Evolutionary conservation across 2,888 invertebrate species (phyloP).

Genomic region (Morpho deidamia): DNA sequence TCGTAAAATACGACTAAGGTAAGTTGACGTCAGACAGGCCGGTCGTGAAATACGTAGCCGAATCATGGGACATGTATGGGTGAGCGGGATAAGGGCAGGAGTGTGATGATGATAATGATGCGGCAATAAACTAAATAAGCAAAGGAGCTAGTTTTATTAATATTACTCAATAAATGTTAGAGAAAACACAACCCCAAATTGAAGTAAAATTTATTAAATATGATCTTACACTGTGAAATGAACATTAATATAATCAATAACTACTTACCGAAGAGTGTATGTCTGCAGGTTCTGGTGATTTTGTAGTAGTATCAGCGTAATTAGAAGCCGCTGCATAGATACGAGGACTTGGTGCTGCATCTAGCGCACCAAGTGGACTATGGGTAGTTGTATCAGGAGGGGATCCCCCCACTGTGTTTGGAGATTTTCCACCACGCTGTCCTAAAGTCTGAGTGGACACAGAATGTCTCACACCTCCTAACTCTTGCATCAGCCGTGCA

Average conservation of each 20-base stretch:
- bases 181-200: background rate
- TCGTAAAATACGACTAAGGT: no score
- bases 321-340: slow-evolving; percentile 36
- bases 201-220: no score
- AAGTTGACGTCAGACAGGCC: no score
- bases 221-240: no score
- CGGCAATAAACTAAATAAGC: no score
- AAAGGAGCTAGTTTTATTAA: no score
- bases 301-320: slow-evolving; percentile 68
- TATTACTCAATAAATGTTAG: background rate
- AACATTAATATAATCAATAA: no score
- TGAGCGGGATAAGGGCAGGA: no score
- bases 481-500: slow-evolving; percentile 41
- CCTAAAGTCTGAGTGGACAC: slow-evolving; percentile 86
- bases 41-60: no score
- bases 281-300: slow-evolving; percentile 64
- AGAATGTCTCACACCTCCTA: slow-evolving; percentile 75
- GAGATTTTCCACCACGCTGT: slow-evolving; percentile 42
- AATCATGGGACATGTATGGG: no score
- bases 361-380: slow-evolving; percentile 83
- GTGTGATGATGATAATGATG: no score
- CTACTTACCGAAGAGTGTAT: slow-evolving; percentile 57
- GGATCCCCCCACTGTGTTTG: slow-evolving; percentile 41
- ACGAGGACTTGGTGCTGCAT: slow-evolving; percentile 37
- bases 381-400: slow-evolving; percentile 93